Evolutionary conservation across 2,113 vertebrate species (phyloP), one percentile per base, ranked within the genome.

Genomic region (Macaca nemestrina): DNA sequence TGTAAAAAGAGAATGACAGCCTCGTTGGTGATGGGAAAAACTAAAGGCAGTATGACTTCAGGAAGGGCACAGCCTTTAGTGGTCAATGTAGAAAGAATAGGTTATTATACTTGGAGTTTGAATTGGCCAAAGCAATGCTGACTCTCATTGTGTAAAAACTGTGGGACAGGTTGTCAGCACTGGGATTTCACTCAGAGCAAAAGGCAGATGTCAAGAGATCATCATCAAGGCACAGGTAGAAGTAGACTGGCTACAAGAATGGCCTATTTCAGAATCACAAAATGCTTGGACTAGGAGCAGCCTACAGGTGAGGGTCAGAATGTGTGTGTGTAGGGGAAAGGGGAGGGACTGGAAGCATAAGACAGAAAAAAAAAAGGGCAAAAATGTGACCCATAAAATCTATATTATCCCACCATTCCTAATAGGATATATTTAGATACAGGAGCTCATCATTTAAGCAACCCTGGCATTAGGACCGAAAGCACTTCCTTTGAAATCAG

Each of bases 1-100:
- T 91, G 68, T 78, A 64, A 82, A 73, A 55, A 13, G 25, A 55
- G 5, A 79, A n/a, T 40, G 78, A 40, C 40, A 83, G 10, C 32
- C 52, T 79, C 27, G 4, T 45, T 76, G 38, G 25, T 93, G 64
- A n/a, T 10, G 79, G 72, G 85, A 61, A 93, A 85, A 91, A 80
- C 88, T 25, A 80, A 20, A 84, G 22, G 80, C 40, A 38, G 64
- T n/a, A 25, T 57, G 61, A 30, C 11, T 14, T 79, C 16, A 20
- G 38, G 11, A 81, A 88, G 84, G 55, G 38, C 12, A 84, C 59
- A 50, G 38, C 52, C 40, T 6, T 67, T 67, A 79, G 35, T 11
- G 59, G 40, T 27, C 73, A 85, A 6, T 50, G 57, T 73, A 76
- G 83, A 84, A 17, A 80, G 43, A 59, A 3, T 6, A 68, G 20